These are phyloP conservation scores for Hydropsyche betteni DNA, from an alignment of 2,888 invertebrate species.

Conservation along the genomic window DNA sequence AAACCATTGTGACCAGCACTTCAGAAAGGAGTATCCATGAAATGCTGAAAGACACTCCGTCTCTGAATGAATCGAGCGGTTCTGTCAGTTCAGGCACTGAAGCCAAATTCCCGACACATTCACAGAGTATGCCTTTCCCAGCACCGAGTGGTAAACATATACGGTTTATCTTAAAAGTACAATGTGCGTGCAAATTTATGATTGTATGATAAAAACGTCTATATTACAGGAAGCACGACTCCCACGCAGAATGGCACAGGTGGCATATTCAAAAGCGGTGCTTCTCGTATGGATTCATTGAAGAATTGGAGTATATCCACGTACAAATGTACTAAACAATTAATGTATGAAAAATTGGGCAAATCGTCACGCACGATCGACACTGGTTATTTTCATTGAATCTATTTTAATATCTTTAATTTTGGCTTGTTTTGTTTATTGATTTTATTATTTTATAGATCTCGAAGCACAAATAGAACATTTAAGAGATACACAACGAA, in stretches of 20 bases:
- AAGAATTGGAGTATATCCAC: constrained; percentile 98
- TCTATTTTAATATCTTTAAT: not conserved
- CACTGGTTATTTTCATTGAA: constrained; percentile 67
- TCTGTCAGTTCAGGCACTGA: constrained; percentile 80
- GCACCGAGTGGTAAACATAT: constrained; percentile 70
- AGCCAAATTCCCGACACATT: constrained; percentile 66
- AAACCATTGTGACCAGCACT: constrained; percentile 59
- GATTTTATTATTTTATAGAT: constrained; percentile 65
- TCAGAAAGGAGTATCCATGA: constrained; percentile 81
- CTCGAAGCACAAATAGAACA: constrained; percentile 93
- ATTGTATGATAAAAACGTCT: not conserved
- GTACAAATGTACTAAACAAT: constrained; percentile 97
- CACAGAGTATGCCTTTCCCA: constrained; percentile 76
- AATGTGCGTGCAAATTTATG: constrained; percentile 22
- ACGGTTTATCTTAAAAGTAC: constrained; percentile 52
- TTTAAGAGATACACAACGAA: constrained; percentile 92
- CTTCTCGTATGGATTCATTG: constrained; percentile 89
- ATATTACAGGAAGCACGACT: constrained; percentile 62
- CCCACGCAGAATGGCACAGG: constrained; percentile 73
- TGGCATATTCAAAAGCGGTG: constrained; percentile 72
- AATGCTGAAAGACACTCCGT: constrained; percentile 85
- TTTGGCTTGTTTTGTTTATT: constrained; percentile 12
- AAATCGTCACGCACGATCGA: constrained; percentile 92
- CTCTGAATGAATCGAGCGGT: constrained; percentile 78
- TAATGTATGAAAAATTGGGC: constrained; percentile 95